Evolutionary conservation across 2,797 vertebrate species (phyloP).

Genomic region (Pseudochaenichthys georgianus): DNA sequence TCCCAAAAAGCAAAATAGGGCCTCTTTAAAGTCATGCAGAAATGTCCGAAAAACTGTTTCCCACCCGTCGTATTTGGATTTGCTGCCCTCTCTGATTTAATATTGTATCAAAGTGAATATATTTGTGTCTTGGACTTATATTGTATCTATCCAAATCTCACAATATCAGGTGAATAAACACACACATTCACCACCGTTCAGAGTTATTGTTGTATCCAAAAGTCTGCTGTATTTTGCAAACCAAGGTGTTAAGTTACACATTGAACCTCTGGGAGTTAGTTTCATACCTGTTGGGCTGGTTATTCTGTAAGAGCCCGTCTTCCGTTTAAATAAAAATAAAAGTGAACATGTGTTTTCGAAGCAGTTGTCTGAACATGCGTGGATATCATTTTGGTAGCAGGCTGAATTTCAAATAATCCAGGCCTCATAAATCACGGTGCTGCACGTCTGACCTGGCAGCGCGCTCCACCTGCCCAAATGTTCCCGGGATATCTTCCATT

Average conservation of each 20-base stretch:
- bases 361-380: conserved; percentile 25
- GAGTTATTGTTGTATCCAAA: not conserved
- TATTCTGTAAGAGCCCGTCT: not conserved
- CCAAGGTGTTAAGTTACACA: conserved; percentile 2
- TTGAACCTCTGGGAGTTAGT: not conserved
- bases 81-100: too few species aligned
- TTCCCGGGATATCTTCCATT: conserved; percentile 71
- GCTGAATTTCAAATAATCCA: conserved; percentile 47
- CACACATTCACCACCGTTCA: not conserved
- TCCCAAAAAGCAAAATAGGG: too few species aligned
- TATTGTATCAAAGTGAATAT: too few species aligned
- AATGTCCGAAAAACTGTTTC: too few species aligned
- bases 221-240: conserved; percentile 6
- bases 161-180: conserved; percentile 7
- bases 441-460: conserved; percentile 56
- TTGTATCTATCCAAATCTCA: not conserved
- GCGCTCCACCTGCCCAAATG: conserved; percentile 59
- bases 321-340: not conserved
- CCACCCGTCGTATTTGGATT: too few species aligned
- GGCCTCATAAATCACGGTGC: conserved; percentile 54
- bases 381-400: conserved; percentile 25
- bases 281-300: conserved; percentile 4
- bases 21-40: too few species aligned
- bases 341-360: conserved; percentile 25
- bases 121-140: not conserved